Base-by-base conservation (phyloP, 2,888 invertebrate genomes). In the Drosophila kambysellisi region DNA sequence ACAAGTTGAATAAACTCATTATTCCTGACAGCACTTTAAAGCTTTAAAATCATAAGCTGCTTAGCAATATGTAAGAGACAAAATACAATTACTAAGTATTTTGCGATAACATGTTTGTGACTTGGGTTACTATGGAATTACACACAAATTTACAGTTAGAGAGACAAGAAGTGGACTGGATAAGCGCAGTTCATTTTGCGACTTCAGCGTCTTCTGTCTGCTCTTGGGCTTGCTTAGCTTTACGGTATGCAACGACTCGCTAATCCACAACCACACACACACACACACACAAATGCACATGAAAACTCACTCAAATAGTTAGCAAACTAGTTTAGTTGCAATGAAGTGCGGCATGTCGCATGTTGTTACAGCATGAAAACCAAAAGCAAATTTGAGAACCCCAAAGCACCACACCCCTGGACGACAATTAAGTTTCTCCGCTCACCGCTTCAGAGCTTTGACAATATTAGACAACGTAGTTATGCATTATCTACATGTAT, bases 251-350 rank as follows among this genome's bases (percentile, higher is more conserved):
- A 72, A 70, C 50, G 61, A 70, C 66, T 73, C 66, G 58, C 79
- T 75, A 70, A 78, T 78, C 52, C 68, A 65, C 74, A 58, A 66
- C 76, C 70, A 63, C 30, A 61, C 52, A 48, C 56, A 51, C 37
- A 20, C 17, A n/a, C n/a, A 11, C 9, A 57, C 43, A 58, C 25
- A 35, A 4, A 17, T 25, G 53, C 39, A 43, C 20, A 77, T 76
- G 79, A 76, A 78, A 83, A 81, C 83, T 81, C 72, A 88, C 83
- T 83, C 79, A 86, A 87, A 87, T 89, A 89, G 83, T 89, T 86
- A 74, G 79, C 72, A 76, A 76, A 84, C 87, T 85, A 81, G 74
- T 83, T 87, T 76, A 76, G 88, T 79, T 89, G 71, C 88, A 83
- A 84, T 89, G 82, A 87, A 83, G 82, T 83, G 84, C 70, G 61